These are phyloP conservation scores for Salvelinus sp. DNA, from an alignment of 2,113 vertebrate genomes.

Conservation along the genomic window DNA sequence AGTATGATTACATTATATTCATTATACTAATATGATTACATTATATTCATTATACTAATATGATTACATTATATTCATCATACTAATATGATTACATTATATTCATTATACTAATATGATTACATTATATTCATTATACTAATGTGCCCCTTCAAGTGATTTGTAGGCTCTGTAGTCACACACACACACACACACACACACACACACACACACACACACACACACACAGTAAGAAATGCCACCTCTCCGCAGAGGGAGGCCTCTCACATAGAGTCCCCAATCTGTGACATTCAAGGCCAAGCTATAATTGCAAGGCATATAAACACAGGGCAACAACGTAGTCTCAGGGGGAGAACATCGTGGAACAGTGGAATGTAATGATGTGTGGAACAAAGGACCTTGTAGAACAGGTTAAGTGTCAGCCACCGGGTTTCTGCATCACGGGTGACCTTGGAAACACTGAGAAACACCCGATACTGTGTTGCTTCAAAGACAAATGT, in stretches of 20 bases:
- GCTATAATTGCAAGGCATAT: slow-evolving; percentile 80
- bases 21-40: no score
- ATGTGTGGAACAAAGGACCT: slow-evolving; percentile 71
- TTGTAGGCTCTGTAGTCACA: slow-evolving; percentile 14
- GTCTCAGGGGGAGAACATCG: slow-evolving; percentile 52
- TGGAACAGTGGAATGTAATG: slow-evolving; percentile 58
- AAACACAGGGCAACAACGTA: slow-evolving; percentile 74
- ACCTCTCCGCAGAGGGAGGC: slow-evolving; percentile 10
- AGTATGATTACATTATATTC: no score
- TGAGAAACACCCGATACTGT: slow-evolving; percentile 59
- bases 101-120: no score
- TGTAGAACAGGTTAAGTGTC: slow-evolving; percentile 75
- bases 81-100: no score
- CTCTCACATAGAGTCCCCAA: no score
- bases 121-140: no score
- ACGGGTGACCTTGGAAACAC: slow-evolving; percentile 75
- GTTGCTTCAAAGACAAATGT: slow-evolving; percentile 80
- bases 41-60: no score
- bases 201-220: neutral
- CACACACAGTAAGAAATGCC: slow-evolving; percentile 26
- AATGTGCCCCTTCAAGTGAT: slow-evolving; percentile 20
- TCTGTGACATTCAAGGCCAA: slow-evolving; percentile 55
- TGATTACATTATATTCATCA: no score
- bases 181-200: slow-evolving; percentile 3
- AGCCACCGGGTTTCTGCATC: slow-evolving; percentile 62